These are phyloP conservation scores for Echiichthys vipera DNA, from an alignment of 2,797 vertebrate genomes.

Conservation along the genomic window DNA sequence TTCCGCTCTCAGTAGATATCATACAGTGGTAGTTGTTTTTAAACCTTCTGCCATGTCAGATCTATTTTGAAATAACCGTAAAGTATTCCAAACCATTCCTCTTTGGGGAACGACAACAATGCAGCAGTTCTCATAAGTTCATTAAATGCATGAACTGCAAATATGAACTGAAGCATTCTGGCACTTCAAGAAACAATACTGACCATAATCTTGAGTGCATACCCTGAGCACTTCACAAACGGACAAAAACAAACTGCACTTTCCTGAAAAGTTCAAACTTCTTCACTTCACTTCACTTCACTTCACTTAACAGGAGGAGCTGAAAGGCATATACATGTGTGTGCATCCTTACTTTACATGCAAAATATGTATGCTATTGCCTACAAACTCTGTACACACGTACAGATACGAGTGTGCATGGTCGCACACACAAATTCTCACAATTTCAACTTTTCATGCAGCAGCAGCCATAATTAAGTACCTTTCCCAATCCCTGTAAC, in stretches of 20 bases:
- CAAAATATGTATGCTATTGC: conserved; percentile 12
- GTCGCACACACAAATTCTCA: conserved; percentile 10
- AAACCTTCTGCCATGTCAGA: background rate
- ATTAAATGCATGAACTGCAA: background rate
- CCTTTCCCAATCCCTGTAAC: conserved; percentile 70
- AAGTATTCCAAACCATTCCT: background rate
- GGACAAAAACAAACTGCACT: background rate
- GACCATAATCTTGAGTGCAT: background rate
- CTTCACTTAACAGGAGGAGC: background rate
- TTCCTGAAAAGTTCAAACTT: background rate
- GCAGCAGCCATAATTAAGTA: conserved; percentile 61
- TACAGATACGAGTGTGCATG: background rate
- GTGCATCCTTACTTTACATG: conserved; percentile 16
- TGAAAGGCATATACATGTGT: background rate
- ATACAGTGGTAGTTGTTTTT: background rate
- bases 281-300: conserved; percentile 17
- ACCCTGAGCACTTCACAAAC: background rate
- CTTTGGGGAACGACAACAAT: background rate
- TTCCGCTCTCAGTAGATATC: background rate
- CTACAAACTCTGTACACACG: background rate
- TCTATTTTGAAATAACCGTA: background rate
- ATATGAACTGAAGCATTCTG: background rate
- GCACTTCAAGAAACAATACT: background rate
- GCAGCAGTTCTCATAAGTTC: background rate
- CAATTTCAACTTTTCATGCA: conserved; percentile 52